Evolutionary conservation across 2,888 invertebrate genomes (phyloP).

Genomic region (Protodeltote pygarga): DNA sequence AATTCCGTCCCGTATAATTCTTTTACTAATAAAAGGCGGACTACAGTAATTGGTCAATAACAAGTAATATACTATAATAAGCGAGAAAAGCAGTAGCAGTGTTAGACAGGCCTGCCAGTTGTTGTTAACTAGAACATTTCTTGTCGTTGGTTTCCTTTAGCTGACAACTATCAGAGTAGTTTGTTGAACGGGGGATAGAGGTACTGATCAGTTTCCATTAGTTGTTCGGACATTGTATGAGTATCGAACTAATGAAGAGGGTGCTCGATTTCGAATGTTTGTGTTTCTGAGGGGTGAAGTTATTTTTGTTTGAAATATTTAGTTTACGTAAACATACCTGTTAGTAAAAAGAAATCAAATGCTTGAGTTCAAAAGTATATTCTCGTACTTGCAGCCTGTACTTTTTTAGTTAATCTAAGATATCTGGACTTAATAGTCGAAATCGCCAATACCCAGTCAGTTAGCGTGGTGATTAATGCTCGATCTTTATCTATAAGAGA

Average conservation of each 20-base stretch:
- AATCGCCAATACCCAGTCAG: too few relatives aligned
- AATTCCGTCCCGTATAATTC: constrained; percentile 26
- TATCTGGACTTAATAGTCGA: too few relatives aligned
- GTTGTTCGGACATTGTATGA: constrained; percentile 53
- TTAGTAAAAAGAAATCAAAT: too few relatives aligned
- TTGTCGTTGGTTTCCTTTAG: constrained; percentile 64
- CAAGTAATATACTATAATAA: constrained; percentile 55
- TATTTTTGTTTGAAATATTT: constrained; percentile 14
- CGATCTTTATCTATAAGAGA: too few relatives aligned
- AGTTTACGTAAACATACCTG: constrained; percentile 1
- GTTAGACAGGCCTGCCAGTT: constrained; percentile 52
- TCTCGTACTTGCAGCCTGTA: too few relatives aligned
- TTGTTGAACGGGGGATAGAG: constrained; percentile 56
- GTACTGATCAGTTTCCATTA: constrained; percentile 56
- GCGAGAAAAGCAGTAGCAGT: constrained; percentile 52
- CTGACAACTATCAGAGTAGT: constrained; percentile 64
- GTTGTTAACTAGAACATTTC: constrained; percentile 67
- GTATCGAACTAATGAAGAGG: constrained; percentile 48
- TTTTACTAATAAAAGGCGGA: constrained; percentile 34
- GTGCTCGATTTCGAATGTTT: constrained; percentile 27
- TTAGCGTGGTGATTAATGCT: too few relatives aligned
- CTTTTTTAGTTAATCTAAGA: too few relatives aligned
- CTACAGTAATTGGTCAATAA: constrained; percentile 51
- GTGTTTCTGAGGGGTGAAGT: constrained; percentile 11
- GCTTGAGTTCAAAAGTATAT: too few relatives aligned